Evolutionary conservation across 2,797 vertebrate species (phyloP).

Genomic region (Tachyglossus aculeatus): DNA sequence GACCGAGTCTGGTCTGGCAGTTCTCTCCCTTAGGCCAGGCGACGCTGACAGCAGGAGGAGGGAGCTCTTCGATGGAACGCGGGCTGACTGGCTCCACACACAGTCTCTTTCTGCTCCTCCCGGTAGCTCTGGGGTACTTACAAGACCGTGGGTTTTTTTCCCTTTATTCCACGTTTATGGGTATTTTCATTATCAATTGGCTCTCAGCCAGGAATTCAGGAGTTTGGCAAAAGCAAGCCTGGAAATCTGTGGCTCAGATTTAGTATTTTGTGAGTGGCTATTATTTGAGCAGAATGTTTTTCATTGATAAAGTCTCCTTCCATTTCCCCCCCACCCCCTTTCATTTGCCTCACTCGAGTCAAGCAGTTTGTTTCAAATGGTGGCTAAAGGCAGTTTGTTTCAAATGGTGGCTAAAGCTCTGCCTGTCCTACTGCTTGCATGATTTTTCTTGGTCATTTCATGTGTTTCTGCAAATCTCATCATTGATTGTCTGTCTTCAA

Average conservation of each 20-base stretch:
- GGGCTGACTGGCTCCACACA: too few species aligned
- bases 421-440: neutral
- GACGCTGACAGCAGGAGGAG: too few species aligned
- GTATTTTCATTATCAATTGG: neutral
- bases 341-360: neutral
- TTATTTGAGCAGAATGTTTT: neutral
- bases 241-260: neutral
- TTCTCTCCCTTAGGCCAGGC: too few species aligned
- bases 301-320: neutral
- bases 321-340: rapidly evolving
- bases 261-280: neutral
- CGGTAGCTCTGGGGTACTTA: neutral
- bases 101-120: neutral
- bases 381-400: neutral
- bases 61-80: too few species aligned
- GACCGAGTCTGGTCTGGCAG: too few species aligned
- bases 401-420: neutral
- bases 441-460: neutral
- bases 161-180: too few species aligned
- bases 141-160: neutral
- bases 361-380: neutral
- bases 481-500: too few species aligned
- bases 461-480: neutral
- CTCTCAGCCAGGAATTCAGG: neutral
- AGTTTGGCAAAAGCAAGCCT: neutral